A percentile compares a stretch with the other conserved stretches of the same genome.
phyloP scores from a whole-genome alignment of 2,113 vertebrate species.

The Laticauda laticaudata region DNA sequence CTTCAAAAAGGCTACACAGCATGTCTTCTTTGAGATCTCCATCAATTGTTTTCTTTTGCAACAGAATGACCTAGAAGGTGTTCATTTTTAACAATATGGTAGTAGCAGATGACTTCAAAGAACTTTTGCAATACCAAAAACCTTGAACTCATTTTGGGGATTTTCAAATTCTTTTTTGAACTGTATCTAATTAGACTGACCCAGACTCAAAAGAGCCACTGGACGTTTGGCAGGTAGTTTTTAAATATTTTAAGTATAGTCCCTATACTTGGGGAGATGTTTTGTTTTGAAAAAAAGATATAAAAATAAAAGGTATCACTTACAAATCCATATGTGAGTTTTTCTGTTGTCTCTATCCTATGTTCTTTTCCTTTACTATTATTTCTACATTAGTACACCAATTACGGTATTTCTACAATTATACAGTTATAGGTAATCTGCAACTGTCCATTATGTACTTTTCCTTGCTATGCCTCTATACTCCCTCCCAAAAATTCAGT shows the following conservation, averaged over 20 bases:
- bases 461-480: neutral
- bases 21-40: neutral
- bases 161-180: neutral
- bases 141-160: neutral
- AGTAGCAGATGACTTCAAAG: neutral
- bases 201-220: neutral
- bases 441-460: neutral
- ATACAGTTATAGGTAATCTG: neutral
- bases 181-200: neutral
- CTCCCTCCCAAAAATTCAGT: fast-evolving
- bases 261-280: neutral
- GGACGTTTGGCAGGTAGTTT: neutral
- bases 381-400: neutral
- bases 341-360: neutral
- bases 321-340: neutral
- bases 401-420: neutral
- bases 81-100: neutral
- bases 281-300: neutral
- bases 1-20: neutral
- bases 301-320: neutral
- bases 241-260: neutral
- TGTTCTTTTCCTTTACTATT: neutral
- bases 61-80: neutral
- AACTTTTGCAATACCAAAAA: conserved; percentile 10
- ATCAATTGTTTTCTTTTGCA: neutral